Conservation (phyloP, 1,140 invertebrate species). For the Drusus annulatus region DNA sequence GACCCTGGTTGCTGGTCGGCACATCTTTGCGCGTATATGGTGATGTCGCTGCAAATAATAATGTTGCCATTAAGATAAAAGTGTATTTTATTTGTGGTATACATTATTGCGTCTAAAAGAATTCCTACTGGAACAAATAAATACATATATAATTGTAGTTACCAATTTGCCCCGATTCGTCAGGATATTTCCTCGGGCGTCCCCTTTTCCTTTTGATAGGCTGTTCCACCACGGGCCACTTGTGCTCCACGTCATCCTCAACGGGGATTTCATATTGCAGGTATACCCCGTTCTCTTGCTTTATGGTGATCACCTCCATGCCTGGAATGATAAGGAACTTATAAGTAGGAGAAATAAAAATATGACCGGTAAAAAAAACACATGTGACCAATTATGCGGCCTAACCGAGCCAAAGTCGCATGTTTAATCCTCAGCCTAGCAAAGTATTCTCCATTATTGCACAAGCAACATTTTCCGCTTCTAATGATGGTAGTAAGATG, state of each 20-base stretch:
- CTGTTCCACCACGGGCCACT: slow-evolving; percentile 60
- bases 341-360: background rate
- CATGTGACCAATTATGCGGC: too few relatives aligned
- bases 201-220: slow-evolving; percentile 62
- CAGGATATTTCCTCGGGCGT: slow-evolving; percentile 69
- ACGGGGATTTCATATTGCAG: slow-evolving; percentile 69
- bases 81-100: too few relatives aligned
- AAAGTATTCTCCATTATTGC: too few relatives aligned
- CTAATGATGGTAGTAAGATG: too few relatives aligned
- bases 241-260: slow-evolving; percentile 63
- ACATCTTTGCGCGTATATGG: slow-evolving; percentile 47
- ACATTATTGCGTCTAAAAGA: too few relatives aligned
- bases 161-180: slow-evolving; percentile 69
- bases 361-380: too few relatives aligned
- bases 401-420: too few relatives aligned
- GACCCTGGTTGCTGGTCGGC: background rate
- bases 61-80: background rate
- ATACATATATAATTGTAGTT: slow-evolving; percentile 28
- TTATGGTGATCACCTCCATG: slow-evolving; percentile 69
- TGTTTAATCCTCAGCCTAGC: too few relatives aligned
- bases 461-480: too few relatives aligned
- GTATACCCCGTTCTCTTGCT: slow-evolving; percentile 69
- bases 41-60: slow-evolving; percentile 43
- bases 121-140: too few relatives aligned
- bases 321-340: slow-evolving; percentile 50